Evolutionary conservation across 35 echinoderm and acorn worm species (phyloP).

Genomic region (Heliocidaris erythrogramma): DNA sequence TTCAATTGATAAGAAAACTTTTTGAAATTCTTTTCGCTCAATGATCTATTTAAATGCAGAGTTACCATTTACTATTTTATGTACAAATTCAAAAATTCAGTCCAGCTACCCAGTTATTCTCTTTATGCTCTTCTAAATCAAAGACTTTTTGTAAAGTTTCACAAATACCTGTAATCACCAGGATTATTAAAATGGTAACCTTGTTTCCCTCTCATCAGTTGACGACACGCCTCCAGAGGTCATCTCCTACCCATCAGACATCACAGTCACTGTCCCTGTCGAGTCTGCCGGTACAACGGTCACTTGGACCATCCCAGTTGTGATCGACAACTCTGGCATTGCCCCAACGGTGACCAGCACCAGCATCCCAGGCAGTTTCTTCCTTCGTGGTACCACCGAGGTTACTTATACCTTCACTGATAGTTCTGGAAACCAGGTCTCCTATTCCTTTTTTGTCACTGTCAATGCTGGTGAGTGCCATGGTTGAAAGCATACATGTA

Average conservation of each 20-base stretch:
- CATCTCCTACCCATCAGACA: constrained; percentile 53
- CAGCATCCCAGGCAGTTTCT: constrained; percentile 36
- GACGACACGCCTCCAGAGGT: constrained; percentile 57
- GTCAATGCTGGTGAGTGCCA: constrained; percentile 32
- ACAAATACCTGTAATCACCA: background rate
- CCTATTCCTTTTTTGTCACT: constrained; percentile 58
- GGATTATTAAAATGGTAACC: background rate
- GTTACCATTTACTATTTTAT: too few relatives aligned
- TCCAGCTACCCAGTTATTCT: too few relatives aligned
- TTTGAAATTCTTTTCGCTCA: too few relatives aligned
- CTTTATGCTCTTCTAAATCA: too few relatives aligned
- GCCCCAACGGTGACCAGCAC: constrained; percentile 32
- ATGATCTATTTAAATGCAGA: too few relatives aligned
- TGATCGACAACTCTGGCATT: constrained; percentile 58
- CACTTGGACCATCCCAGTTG: constrained; percentile 59
- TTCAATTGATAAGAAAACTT: too few relatives aligned
- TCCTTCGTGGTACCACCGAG: constrained; percentile 47
- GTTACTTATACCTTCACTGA: constrained; percentile 73
- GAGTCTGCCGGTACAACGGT: constrained; percentile 47
- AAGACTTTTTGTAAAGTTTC: background rate
- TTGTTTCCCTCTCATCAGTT: constrained; percentile 25
- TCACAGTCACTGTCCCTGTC: constrained; percentile 43
- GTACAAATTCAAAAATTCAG: too few relatives aligned
- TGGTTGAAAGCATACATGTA: too few relatives aligned
- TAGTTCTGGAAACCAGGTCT: constrained; percentile 52